Percentiles rank a stretch among this genome's conserved stretches.
These are phyloP conservation scores for Dipodomys spectabilis DNA, from an alignment of 2,113 vertebrate genomes.

Conservation along the genomic window DNA sequence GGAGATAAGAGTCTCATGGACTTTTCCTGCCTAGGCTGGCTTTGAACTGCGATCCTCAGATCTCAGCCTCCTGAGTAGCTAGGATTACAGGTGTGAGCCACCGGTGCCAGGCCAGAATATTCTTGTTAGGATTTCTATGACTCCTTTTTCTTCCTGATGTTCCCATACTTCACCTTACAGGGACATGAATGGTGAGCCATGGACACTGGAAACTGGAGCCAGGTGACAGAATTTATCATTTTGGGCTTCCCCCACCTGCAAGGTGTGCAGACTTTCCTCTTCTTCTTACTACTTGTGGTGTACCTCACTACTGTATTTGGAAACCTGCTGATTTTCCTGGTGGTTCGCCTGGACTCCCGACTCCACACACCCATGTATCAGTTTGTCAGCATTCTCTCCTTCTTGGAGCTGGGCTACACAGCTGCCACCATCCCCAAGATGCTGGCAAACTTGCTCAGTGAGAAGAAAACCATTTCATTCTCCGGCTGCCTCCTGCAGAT, in stretches of 20 bases:
- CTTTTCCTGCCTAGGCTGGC: no score
- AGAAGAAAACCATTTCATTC: constrained; percentile 79
- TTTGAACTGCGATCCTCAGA: no score
- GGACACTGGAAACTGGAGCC: constrained; percentile 66
- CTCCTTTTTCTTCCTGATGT: background rate
- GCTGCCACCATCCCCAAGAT: constrained; percentile 82
- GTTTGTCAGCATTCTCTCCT: constrained; percentile 80
- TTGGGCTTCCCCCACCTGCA: constrained; percentile 76
- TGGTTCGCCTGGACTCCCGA: constrained; percentile 63
- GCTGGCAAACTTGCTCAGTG: constrained; percentile 75
- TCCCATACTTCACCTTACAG: background rate
- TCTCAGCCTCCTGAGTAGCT: no score
- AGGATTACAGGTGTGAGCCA: no score
- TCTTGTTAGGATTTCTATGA: background rate
- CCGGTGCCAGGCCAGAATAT: no score
- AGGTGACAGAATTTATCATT: constrained; percentile 77
- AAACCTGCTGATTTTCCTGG: constrained; percentile 78
- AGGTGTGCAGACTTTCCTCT: constrained; percentile 63
- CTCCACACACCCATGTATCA: constrained; percentile 82
- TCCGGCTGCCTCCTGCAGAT: constrained; percentile 82
- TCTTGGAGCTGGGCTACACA: constrained; percentile 82
- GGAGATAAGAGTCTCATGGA: no score
- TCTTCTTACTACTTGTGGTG: constrained; percentile 67
- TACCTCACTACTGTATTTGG: constrained; percentile 77
- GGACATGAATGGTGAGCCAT: constrained; percentile 21